phyloP scores from a whole-genome alignment of 2,888 invertebrate species.

The Tupiocoris notatus region DNA sequence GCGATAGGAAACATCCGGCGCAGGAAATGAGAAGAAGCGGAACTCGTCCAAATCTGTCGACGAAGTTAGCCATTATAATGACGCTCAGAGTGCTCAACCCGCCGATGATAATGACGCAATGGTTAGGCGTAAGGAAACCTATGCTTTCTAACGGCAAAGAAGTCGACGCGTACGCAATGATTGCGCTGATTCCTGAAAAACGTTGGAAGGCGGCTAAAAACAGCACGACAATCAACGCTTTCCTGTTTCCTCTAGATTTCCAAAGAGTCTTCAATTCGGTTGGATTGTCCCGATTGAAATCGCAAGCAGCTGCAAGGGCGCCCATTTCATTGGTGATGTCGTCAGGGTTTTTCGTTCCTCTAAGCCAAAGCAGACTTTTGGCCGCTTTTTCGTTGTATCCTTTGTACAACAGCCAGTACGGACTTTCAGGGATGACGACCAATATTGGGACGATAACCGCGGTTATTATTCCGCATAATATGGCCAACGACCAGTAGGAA shows the following conservation, averaged over 20 bases:
- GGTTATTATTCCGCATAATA: constrained; percentile 61
- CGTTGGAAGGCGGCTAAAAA: constrained; percentile 42
- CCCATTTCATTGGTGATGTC: constrained; percentile 57
- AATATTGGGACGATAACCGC: constrained; percentile 58
- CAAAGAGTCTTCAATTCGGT: constrained; percentile 42
- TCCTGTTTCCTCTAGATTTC: constrained; percentile 42
- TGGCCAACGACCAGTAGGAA: constrained; percentile 59
- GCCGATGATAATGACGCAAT: constrained; percentile 47
- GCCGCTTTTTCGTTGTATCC: constrained; percentile 60
- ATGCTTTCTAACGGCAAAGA: constrained; percentile 44
- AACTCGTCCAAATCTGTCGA: constrained; percentile 47
- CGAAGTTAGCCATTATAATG: not conserved
- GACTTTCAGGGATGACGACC: constrained; percentile 69
- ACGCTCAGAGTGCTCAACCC: constrained; percentile 39
- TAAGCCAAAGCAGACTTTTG: constrained; percentile 60
- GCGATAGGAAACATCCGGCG: constrained; percentile 35
- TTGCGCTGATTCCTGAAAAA: constrained; percentile 46
- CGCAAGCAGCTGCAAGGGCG: constrained; percentile 32
- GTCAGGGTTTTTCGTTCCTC: constrained; percentile 60
- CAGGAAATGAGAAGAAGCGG: constrained; percentile 47
- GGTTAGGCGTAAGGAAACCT: constrained; percentile 21
- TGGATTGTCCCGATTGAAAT: constrained; percentile 45
- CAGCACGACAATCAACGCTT: constrained; percentile 47
- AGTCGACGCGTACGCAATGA: constrained; percentile 46
- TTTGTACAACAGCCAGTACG: constrained; percentile 60